Percentiles rank a stretch among this genome's conserved stretches.
Conservation (phyloP, 2,113 vertebrate genomes). For the Anolis sagrei region DNA sequence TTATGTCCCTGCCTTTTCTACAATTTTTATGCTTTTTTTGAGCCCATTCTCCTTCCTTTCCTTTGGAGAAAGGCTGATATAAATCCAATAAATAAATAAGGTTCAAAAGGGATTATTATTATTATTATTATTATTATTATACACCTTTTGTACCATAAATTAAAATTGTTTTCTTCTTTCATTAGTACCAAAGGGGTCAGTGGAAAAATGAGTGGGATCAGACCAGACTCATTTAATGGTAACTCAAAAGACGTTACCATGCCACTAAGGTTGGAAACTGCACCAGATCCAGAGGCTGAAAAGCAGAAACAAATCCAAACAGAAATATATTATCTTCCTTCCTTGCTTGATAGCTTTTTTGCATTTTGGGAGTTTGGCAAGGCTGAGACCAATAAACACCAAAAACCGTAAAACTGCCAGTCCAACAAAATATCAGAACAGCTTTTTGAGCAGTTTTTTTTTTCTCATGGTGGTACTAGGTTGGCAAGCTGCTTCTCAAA, state of each 20-base stretch:
- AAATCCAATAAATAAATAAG: background rate
- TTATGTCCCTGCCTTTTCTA: background rate
- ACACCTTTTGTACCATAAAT: too few species aligned
- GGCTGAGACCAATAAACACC: background rate
- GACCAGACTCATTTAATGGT: background rate
- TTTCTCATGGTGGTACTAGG: background rate
- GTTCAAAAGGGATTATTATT: background rate
- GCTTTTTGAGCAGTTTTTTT: too few species aligned
- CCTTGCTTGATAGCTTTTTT: too few species aligned
- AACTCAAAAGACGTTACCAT: background rate
- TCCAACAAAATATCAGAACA: background rate
- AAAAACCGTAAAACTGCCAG: background rate
- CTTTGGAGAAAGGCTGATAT: too few species aligned
- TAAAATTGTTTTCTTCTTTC: background rate
- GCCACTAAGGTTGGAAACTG: too few species aligned
- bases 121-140: too few species aligned
- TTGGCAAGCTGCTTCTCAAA: too few species aligned
- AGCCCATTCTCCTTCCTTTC: too few species aligned
- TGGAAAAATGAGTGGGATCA: background rate
- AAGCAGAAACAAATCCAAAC: too few species aligned
- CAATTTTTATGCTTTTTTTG: background rate
- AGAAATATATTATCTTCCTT: too few species aligned
- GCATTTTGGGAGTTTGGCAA: background rate
- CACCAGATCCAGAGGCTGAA: too few species aligned
- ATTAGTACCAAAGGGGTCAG: background rate